Base-by-base conservation (phyloP, 2,113 vertebrate species). In the Larimichthys crocea region DNA sequence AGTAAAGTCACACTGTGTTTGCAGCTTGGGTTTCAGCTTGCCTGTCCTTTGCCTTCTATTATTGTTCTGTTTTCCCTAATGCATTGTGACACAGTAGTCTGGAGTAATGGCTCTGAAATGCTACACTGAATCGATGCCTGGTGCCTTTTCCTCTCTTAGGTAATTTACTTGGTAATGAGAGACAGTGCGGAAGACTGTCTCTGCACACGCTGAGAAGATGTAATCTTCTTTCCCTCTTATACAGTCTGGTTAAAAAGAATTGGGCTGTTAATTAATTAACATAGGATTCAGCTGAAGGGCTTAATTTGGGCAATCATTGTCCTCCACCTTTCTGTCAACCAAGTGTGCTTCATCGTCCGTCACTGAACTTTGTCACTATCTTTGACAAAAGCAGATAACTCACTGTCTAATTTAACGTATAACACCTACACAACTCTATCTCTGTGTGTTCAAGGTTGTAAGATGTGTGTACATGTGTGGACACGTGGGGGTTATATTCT, bases 121-220 rank as follows among this genome's bases (percentile, higher is more conserved):
- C 84, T 87, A 91, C 83, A 85, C 89, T 73, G 79, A 94, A 94
- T 94, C 92, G 65, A 94, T 92, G 92, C 82, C 74, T 84, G 74
- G 85, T 92, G 92, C 80, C 75, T 89, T 91, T 89, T 83, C 88
- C 89, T 91, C 84, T 92, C 91, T 81, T 76, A 90, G 89, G 92
- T 91, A 83, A 94, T 92, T 94, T 89, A 90, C 86, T 87, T 74
- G 80, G 88, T 94, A 94, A 95, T 94, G 90, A 92, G 92, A 91
- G 89, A 88, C 16, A 77, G 77, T 81, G 80, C 87, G 49, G 82
- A 89, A 78, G 85, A 80, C 76, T 52, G 76, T 87, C 85, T 91
- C 86, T 80, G 81, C 26, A 19, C 44, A 12, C 60, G 5, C 77
- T 74, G 48, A 69, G 67, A 70, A 89, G 78, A 91, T 85, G 85